phyloP scores from a whole-genome alignment of 2,888 invertebrate genomes.

The Volucella inflata region DNA sequence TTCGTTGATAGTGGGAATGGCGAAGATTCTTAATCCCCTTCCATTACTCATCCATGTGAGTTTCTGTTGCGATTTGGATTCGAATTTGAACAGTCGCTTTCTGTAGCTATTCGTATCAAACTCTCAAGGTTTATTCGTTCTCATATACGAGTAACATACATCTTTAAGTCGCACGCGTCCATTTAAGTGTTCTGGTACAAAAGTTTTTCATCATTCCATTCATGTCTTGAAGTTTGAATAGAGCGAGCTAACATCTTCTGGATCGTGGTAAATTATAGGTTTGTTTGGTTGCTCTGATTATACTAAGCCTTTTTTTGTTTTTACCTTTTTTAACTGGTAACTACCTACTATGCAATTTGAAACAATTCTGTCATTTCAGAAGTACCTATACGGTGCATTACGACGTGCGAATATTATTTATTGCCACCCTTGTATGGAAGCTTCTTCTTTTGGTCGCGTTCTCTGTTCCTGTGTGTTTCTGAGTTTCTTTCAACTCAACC shows the following conservation, averaged over 20 bases:
- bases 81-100: slow-evolving; percentile 55
- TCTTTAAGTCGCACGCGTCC: slow-evolving; percentile 38
- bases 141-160: too few relatives aligned
- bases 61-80: slow-evolving; percentile 2
- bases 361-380: slow-evolving; percentile 73
- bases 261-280: slow-evolving; percentile 69
- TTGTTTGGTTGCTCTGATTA: slow-evolving; percentile 41
- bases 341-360: slow-evolving; percentile 46
- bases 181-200: slow-evolving; percentile 11
- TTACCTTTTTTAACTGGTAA: not conserved
- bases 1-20: slow-evolving; percentile 64
- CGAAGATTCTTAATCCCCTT: slow-evolving; percentile 71
- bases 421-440: slow-evolving; percentile 56
- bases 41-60: slow-evolving; percentile 69
- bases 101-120: not conserved
- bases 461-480: not conserved
- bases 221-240: slow-evolving; percentile 40
- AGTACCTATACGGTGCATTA: slow-evolving; percentile 54
- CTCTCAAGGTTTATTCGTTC: slow-evolving; percentile 42
- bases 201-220: slow-evolving; percentile 48
- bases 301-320: slow-evolving; percentile 3
- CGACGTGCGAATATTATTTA: slow-evolving; percentile 75
- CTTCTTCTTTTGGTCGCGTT: slow-evolving; percentile 31
- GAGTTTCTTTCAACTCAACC: slow-evolving; percentile 17
- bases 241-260: slow-evolving; percentile 5